Conservation (phyloP, 1,140 invertebrate genomes). For the Heliconius eleuchia region DNA sequence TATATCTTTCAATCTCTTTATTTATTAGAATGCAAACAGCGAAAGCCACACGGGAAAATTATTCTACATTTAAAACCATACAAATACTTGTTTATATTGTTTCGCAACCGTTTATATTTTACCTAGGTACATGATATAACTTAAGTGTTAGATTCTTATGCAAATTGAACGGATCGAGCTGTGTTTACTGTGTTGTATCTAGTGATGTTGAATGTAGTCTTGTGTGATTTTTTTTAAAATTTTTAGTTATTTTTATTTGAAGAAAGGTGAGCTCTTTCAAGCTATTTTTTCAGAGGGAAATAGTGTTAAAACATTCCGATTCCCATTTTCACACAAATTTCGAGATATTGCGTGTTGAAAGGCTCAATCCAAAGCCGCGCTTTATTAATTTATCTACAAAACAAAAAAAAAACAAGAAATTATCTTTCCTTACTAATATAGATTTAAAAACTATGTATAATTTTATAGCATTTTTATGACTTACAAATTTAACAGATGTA, state of each 20-base stretch:
- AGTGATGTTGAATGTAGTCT: not conserved
- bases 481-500: not conserved
- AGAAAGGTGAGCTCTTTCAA: too few relatives aligned
- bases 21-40: constrained; percentile 40
- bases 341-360: too few relatives aligned
- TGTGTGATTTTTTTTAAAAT: not conserved
- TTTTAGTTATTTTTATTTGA: too few relatives aligned
- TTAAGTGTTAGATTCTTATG: constrained; percentile 10
- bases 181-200: not conserved
- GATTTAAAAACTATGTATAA: not conserved
- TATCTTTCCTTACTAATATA: not conserved
- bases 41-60: constrained; percentile 24
- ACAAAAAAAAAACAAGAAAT: not conserved
- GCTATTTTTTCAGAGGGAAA: too few relatives aligned
- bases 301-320: too few relatives aligned
- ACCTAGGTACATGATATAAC: not conserved
- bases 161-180: not conserved
- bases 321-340: too few relatives aligned
- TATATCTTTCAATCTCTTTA: constrained; percentile 52
- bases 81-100: not conserved
- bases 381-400: not conserved
- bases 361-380: too few relatives aligned
- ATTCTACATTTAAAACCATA: constrained; percentile 13
- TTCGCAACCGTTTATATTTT: not conserved
- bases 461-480: constrained; percentile 6